Conservation (phyloP, 2,888 invertebrate species). For the Biston betularia region DNA sequence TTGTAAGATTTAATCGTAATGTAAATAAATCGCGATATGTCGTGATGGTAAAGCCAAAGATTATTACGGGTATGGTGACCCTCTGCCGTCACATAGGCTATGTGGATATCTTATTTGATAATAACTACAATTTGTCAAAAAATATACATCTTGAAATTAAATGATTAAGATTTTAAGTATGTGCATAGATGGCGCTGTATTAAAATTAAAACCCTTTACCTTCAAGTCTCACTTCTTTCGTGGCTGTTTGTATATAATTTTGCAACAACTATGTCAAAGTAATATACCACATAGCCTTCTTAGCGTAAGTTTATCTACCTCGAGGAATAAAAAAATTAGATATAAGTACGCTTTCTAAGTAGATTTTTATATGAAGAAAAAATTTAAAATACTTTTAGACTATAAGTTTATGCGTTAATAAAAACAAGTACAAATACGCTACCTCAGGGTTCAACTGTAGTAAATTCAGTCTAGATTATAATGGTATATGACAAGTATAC, state of each 20-base stretch:
- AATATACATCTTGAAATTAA: conserved; percentile 4
- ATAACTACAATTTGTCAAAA: conserved; percentile 19
- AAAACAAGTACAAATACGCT: conserved; percentile 84
- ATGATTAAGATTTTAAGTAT: not conserved
- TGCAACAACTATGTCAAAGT: conserved; percentile 54
- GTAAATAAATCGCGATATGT: conserved; percentile 82
- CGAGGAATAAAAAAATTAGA: conserved; percentile 79
- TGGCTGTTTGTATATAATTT: conserved; percentile 16
- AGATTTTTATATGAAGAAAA: conserved; percentile 83
- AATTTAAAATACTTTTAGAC: conserved; percentile 70
- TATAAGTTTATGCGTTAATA: conserved; percentile 71
- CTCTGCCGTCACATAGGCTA: conserved; percentile 84
- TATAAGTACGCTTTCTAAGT: conserved; percentile 79
- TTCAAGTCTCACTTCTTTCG: conserved; percentile 2
- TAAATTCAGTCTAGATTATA: conserved; percentile 33
- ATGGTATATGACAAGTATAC: conserved; percentile 4
- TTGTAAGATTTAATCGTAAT: conserved; percentile 63
- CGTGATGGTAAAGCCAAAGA: conserved; percentile 87
- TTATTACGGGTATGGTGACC: conserved; percentile 86
- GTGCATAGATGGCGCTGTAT: conserved; percentile 24
- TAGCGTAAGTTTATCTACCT: conserved; percentile 84
- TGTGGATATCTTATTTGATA: conserved; percentile 61
- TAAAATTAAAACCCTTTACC: not conserved
- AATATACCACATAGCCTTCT: conserved; percentile 63
- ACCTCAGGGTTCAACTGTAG: conserved; percentile 84